phyloP scores from a whole-genome alignment of 2,113 vertebrate genomes.

The Cygnus atratus region DNA sequence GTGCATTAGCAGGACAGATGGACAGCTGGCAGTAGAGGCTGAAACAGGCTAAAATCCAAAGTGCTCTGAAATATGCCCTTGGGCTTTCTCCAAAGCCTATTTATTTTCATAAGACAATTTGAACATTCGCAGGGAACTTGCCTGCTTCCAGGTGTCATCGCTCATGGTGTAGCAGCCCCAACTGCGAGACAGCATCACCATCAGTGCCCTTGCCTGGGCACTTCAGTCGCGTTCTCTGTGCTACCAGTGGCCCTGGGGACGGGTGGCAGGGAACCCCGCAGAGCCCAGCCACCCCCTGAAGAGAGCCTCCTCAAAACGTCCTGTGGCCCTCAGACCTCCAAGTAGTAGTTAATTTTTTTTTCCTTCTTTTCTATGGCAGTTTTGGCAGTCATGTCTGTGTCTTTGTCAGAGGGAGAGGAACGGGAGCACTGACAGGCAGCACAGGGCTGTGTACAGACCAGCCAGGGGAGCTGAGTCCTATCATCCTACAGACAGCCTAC shows the following conservation, averaged over 20 bases:
- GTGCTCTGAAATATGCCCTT: slow-evolving; percentile 24
- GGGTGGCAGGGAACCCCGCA: background rate
- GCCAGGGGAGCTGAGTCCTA: background rate
- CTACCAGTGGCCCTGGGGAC: background rate
- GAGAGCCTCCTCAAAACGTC: background rate
- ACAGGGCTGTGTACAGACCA: background rate
- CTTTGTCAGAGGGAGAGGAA: background rate
- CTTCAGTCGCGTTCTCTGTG: background rate
- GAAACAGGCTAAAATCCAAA: slow-evolving; percentile 44
- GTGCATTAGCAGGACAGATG: slow-evolving; percentile 46
- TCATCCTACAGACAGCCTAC: background rate
- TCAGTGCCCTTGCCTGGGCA: background rate
- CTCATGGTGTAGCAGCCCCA: background rate
- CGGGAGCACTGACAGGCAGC: background rate
- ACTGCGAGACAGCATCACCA: background rate
- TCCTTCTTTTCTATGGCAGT: background rate
- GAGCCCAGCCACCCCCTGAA: background rate
- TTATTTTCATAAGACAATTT: slow-evolving; percentile 30
- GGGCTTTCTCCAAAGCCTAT: background rate
- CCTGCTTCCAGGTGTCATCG: background rate
- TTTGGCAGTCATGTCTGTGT: background rate
- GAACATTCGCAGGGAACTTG: slow-evolving; percentile 15
- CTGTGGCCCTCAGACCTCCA: background rate
- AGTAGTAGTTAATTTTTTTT: background rate
- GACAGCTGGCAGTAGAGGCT: slow-evolving; percentile 26